Evolutionary conservation across 1,140 invertebrate genomes (phyloP), one percentile per base, ranked within the genome.

Genomic region (Trichomalopsis sarcophagae): DNA sequence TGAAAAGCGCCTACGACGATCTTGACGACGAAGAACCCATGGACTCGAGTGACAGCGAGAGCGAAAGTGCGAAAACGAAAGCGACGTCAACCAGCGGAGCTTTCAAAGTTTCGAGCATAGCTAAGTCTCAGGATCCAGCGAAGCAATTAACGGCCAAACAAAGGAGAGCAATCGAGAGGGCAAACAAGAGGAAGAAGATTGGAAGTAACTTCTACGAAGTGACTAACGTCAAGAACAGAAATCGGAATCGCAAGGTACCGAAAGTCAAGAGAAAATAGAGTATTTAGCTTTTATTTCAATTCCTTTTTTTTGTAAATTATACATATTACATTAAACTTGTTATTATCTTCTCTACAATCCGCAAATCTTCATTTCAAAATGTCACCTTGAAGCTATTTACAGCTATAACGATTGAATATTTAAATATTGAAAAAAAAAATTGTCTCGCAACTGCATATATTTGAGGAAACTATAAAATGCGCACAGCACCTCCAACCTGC

Each of bases 121-220:
- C 89, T 17, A 89, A 88, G 85, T 84, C 14, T 85, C 62, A 92
- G 88, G 86, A 93, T 88, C 87, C 86, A 81, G 44, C 91, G 69
- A 96, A 95, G 88, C 90, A 89, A 79, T 89, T 97, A 68, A 97
- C 95, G 14, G 96, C 96, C 81, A 98, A 97, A 93, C 94, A 97
- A 89, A 95, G 95, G 87, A 94, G 97, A 89, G 96, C 96, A 10
- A 84, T 96, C 21, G 96, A 98, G 87, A 94, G 97, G 81, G 94
- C 95, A 27, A 94, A 95, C 86, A 97, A 96, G 90, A 94, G 96
- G 4, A 98, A 97, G 91, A 98, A 98, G 90, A 96, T 97, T 87
- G 98, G 98, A 85, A 97, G 96, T 90, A 97, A 98, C 93, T 99
- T 99, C 91, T 99, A 99, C 92, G 96, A 98, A 94, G 95, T 97